Evolutionary conservation across 2,888 invertebrate species (phyloP), one percentile per base, ranked within the genome.

Genomic region (Trachelus stipa): DNA sequence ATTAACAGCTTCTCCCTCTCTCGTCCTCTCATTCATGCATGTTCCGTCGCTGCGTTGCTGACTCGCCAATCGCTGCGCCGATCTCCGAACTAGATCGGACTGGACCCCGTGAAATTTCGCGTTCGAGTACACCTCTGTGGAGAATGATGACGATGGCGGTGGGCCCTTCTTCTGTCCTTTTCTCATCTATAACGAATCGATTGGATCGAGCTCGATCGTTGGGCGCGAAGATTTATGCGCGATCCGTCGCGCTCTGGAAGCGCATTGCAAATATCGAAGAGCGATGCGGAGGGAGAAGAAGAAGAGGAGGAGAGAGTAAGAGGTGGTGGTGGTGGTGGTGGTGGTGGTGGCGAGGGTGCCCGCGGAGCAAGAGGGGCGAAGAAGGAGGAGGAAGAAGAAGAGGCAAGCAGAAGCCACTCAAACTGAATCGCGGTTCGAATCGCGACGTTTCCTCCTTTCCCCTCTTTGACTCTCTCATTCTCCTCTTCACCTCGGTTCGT

Each of bases 121-220:
- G 56, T 56, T 56, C 56, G 56, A 56, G 56, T 56, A 23, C 56
- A 56, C 56, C 23, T 56, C 56, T 56, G 56, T 56, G 56, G 56
- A 56, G 56, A 56, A 56, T 56, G 23, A 56, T 23, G 56, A 23
- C 56, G 56, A 56, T 56, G 56, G 56, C 23, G 56, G 56, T 56
- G 56, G 56, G 56, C 56, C 9, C 56, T 23, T 23, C 56, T 56
- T 23, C 23, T 2, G 56, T 56, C 56, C 56, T 56, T 56, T 56
- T 56, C 84, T 86, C 87, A 86, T 87, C 87, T 85, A 87, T 86
- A 86, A 87, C 87, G 87, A 87, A 87, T 88, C 86, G 88, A 88
- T 88, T 85, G 83, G 85, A 88, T 87, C 86, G 85, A 83, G 83
- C 81, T 83, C 86, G 87, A 87, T 87, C 83, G 84, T 78, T 79